Evolutionary conservation across 1,140 invertebrate genomes (phyloP), one percentile per base, ranked within the genome.

Genomic region (Rhizoglyphus robini): DNA sequence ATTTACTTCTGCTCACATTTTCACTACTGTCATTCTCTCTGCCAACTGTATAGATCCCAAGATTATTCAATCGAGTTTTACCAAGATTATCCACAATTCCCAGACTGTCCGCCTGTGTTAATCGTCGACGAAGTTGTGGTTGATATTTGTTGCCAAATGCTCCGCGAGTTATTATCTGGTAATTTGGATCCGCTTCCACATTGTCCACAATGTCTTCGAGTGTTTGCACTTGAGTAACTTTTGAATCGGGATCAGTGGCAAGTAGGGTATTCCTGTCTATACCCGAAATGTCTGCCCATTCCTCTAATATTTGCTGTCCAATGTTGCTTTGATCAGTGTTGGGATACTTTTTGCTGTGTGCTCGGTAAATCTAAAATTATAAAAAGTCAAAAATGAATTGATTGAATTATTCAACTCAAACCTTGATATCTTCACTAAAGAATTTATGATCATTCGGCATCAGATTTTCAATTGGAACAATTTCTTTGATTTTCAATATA

Each of bases 401-500:
- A n/a, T n/a, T n/a, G n/a, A n/a, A n/a, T n/a, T n/a, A n/a, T n/a
- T n/a, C n/a, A n/a, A n/a, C n/a, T n/a, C n/a, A n/a, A n/a, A n/a
- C n/a, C 58, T 81, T 83, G 34, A 90, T 82, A 73, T 90, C 85
- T 67, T 84, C 81, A 70, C 85, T 84, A 86, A 87, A 90, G 72
- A 90, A 91, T 66, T 84, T 75, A 67, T 83, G 80, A 48, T 86
- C 76, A 73, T 84, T 82, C 48, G 84, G 82, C 60, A 86, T 85
- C 57, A 60, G 36, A 57, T 46, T 65, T 32, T 38, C 38, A 30
- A 48, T 23, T 0, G 88, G 87, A 1, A 86, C 87, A 0, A 90
- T 86, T 78, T 90, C 87, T 75, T 91, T 91, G 63, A 90, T 86
- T 81, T 89, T 89, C 27, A 90, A 73, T 20, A 89, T 83, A 65